phyloP scores from a whole-genome alignment of 2,113 vertebrate species.

The Trichomycterus rosablanca region DNA sequence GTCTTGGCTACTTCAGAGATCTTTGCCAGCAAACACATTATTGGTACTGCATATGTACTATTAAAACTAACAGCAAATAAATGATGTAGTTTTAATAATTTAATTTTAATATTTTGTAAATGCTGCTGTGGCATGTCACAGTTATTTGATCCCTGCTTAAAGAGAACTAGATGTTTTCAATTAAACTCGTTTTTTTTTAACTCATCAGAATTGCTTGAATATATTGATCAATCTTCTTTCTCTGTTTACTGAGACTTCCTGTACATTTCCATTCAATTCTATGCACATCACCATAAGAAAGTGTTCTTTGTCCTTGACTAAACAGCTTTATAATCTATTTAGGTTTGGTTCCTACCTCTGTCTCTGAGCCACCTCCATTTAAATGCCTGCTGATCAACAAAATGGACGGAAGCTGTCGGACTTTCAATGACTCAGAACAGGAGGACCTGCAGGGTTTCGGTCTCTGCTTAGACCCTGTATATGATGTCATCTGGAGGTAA shows the following conservation, averaged over 20 bases:
- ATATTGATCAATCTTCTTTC: no score
- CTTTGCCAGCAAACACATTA: slow-evolving; percentile 97
- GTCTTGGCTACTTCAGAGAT: slow-evolving; percentile 97
- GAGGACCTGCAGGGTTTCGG: slow-evolving; percentile 96
- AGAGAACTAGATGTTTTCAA: no score
- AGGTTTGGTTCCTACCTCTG: slow-evolving; percentile 91
- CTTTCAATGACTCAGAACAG: slow-evolving; percentile 97
- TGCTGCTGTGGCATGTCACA: no score
- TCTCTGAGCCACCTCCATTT: slow-evolving; percentile 93
- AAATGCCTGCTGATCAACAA: slow-evolving; percentile 98
- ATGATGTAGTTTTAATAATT: no score
- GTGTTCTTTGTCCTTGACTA: not conserved
- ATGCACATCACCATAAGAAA: not conserved
- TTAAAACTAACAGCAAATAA: not conserved
- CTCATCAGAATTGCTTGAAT: no score
- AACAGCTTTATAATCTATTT: slow-evolving; percentile 2
- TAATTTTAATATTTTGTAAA: no score
- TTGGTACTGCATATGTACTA: slow-evolving; percentile 64
- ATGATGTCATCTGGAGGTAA: slow-evolving; percentile 98
- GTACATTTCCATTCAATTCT: not conserved
- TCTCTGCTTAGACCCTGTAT: slow-evolving; percentile 95
- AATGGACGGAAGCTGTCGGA: slow-evolving; percentile 96
- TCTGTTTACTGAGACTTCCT: not conserved
- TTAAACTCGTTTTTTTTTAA: no score
- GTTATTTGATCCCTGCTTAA: no score